Conservation (phyloP, 2,113 vertebrate species). For the Brachypteracias leptosomus region DNA sequence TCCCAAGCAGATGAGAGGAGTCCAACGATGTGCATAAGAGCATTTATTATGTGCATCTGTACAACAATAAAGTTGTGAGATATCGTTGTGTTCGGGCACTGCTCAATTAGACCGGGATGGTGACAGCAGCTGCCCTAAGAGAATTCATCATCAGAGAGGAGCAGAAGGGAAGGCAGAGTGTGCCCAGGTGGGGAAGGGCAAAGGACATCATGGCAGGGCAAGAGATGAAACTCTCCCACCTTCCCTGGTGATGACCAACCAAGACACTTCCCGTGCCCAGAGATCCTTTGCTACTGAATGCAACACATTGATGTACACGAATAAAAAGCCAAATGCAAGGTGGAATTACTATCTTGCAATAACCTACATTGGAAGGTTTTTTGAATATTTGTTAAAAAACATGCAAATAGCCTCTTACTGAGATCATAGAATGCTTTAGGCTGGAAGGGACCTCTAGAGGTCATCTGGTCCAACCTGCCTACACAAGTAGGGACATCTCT, state of each 20-base stretch:
- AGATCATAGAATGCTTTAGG: no score
- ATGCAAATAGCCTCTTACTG: not conserved
- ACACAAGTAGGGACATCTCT: no score
- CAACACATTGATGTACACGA: accelerated
- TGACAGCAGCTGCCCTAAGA: not conserved
- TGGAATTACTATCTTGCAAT: not conserved
- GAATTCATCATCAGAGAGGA: not conserved
- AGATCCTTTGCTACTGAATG: not conserved
- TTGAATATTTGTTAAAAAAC: not conserved
- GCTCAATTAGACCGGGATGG: not conserved
- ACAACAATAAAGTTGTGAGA: not conserved
- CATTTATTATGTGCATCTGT: not conserved
- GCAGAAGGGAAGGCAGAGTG: accelerated
- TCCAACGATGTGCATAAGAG: not conserved
- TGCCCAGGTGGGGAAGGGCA: not conserved
- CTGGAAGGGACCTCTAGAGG: no score
- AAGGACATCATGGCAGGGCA: not conserved
- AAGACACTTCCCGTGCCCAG: not conserved
- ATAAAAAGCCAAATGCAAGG: not conserved
- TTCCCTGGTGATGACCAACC: not conserved
- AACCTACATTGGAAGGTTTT: accelerated
- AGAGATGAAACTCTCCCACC: not conserved
- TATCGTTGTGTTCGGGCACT: not conserved
- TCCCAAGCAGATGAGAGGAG: not conserved
- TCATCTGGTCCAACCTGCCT: no score